Base-by-base conservation (phyloP, 2,797 vertebrate species). In the Lindbergichthys nudifrons region DNA sequence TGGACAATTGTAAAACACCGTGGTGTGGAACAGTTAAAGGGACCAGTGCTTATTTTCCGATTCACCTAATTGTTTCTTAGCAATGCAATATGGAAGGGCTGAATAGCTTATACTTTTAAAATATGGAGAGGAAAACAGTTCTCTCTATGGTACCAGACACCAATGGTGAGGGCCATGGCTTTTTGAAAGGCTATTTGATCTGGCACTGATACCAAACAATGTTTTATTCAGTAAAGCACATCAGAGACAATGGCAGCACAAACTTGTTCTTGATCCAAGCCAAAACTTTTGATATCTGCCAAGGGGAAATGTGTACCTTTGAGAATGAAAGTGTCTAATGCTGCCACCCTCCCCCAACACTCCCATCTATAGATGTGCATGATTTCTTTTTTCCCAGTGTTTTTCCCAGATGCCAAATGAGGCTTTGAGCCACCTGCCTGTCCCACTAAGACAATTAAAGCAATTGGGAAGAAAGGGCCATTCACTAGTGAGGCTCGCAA, bases 351-450 rank as follows among this genome's bases (percentile, higher is more conserved):
- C 87, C 88, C 89, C 73, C 80, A 82, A 62, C 71, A 58, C 80
- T 86, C 83, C 76, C 83, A 84, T 50, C 65, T 57, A 52, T 76
- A 73, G 60, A 84, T 83, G 66, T 42, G 65, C 46, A 39, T 73
- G 48, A 36, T 62, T 67, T 77, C 45, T 69, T 68, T 45, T 65
- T 73, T 62, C n/a, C n/a, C 8, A 36, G 23, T 41, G 50, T 48
- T 74, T 84, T 73, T 51, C 9, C 63, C 73, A 87, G 78, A 90
- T 91, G 86, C 89, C 86, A 87, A 88, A 84, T 75, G 77, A 80
- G 77, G 73, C 76, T 89, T 86, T 68, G 67, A 86, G 85, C 89
- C 91, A 92, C 92, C 90, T 92, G 91, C 87, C 82, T 80, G 63
- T 80, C 81, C 82, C 70, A 83, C 80, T 81, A 86, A 88, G 80